Evolutionary conservation across 2,888 invertebrate genomes (phyloP).

Genomic region (Agrypnus murinus): DNA sequence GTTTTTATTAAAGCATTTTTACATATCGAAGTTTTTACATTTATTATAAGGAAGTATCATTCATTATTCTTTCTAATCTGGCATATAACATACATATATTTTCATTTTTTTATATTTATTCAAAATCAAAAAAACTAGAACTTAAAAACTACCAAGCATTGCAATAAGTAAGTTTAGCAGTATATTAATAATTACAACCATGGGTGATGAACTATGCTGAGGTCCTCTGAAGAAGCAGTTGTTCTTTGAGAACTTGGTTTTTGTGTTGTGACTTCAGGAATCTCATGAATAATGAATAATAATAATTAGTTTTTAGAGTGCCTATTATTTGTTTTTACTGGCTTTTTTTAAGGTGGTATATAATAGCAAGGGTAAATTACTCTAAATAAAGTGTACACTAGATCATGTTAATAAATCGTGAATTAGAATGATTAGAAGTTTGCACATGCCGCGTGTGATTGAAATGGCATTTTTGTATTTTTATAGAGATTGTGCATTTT

Average conservation of each 20-base stretch:
- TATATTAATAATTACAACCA: slow-evolving; percentile 6
- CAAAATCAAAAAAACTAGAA: slow-evolving; percentile 16
- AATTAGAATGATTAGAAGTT: neutral
- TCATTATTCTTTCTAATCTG: slow-evolving; percentile 18
- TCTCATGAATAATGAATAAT: neutral
- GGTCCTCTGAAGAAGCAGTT: neutral
- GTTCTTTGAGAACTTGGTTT: slow-evolving; percentile 2
- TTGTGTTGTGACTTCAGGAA: slow-evolving; percentile 17
- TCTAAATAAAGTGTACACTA: slow-evolving; percentile 15
- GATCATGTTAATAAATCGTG: neutral
- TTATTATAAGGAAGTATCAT: neutral
- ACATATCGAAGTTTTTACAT: slow-evolving; percentile 15
- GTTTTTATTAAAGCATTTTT: neutral
- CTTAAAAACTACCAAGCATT: slow-evolving; percentile 10
- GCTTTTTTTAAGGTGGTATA: slow-evolving; percentile 7
- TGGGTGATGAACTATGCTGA: slow-evolving; percentile 12
- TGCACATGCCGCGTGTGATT: neutral
- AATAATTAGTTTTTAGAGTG: slow-evolving; percentile 21
- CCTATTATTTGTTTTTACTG: slow-evolving; percentile 20
- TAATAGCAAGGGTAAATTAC: slow-evolving; percentile 3
- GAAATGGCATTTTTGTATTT: too few relatives aligned
- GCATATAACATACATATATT: neutral
- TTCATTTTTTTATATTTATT: neutral
- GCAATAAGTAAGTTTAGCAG: slow-evolving; percentile 15
- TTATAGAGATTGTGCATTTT: too few relatives aligned